Base-by-base conservation (phyloP, 2,797 vertebrate genomes). In the Anabacerthia variegaticeps region DNA sequence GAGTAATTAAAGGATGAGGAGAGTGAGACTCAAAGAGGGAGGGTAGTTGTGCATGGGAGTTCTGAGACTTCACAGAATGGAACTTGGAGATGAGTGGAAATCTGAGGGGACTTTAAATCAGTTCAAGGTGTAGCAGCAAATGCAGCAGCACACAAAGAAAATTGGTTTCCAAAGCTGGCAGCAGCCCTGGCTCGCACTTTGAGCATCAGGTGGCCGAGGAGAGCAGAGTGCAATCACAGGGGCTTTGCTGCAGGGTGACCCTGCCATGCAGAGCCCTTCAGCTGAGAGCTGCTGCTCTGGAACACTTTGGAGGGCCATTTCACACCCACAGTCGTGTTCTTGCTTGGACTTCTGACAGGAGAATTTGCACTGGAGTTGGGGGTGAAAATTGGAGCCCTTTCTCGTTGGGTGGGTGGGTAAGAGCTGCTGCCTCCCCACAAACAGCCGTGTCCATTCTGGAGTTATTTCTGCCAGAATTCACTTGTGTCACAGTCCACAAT, bases 401-500 rank as follows among this genome's bases (percentile, higher is more conserved):
- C 30, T 52, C 8, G 8, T 10, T 16, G 26, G 66, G 43, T 14
- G 36, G 18, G 1, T 30, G 27, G 6, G 4, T 36, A 49, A 52
- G 41, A 37, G 24, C 28, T 32, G 3, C 36, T 59, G 4, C 14
- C 32, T 12, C 34, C 46, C 71, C 39, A 59, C 78, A 11, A 76
- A 9, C 18, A 65, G 12, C 27, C 4, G 7, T 28, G 15, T 23
- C 44, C 12, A 4, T 51, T 32, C 39, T 16, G 30, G 39, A 63
- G 30, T 16, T 11, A 63, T 12, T 43, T 22, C 28, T 12, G 3
- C 9, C 3, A 1, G 27, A 49, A 21, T 32, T 49, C 59, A 30
- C 62, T 72, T 8, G 1, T 2, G 0, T 1, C 5, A 7, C 12
- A 18, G 28, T 16, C 36, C 14, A 0, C 1, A 2, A 5, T 30